Conservation (phyloP, 1,140 invertebrate species). For the Psix sp. region DNA sequence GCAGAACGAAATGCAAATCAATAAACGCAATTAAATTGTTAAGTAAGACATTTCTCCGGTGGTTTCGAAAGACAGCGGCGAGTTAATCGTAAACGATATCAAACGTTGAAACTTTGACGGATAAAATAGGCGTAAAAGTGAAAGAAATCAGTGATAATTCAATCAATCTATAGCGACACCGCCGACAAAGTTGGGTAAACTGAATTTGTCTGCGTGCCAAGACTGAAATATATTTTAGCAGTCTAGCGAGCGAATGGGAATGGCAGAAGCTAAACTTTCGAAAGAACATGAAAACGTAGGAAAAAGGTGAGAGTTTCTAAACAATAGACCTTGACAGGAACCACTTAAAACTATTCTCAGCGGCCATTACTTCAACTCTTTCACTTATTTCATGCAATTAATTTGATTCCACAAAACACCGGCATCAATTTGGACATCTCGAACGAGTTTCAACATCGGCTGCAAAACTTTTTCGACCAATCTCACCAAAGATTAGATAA, state of each 20-base stretch:
- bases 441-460: constrained; percentile 46
- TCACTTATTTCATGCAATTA: constrained; percentile 55
- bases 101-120: background rate
- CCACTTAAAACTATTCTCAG: constrained; percentile 58
- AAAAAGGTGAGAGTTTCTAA: constrained; percentile 52
- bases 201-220: constrained; percentile 47
- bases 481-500: constrained; percentile 45
- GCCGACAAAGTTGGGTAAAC: constrained; percentile 44
- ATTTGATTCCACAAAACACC: constrained; percentile 55
- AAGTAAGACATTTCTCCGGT: too few relatives aligned
- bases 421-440: constrained; percentile 44
- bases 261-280: constrained; percentile 41
- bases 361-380: constrained; percentile 42
- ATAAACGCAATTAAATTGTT: too few relatives aligned
- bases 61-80: too few relatives aligned
- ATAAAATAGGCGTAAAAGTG: constrained; percentile 13
- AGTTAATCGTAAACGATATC: too few relatives aligned
- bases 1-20: too few relatives aligned
- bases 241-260: constrained; percentile 18
- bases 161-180: constrained; percentile 37
- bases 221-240: constrained; percentile 41
- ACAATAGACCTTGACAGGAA: constrained; percentile 58
- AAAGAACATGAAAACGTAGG: constrained; percentile 47
- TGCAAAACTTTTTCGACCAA: constrained; percentile 33
- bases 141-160: constrained; percentile 22